Base-by-base conservation (phyloP, 2,797 vertebrate genomes). In the Syngnathus acus region DNA sequence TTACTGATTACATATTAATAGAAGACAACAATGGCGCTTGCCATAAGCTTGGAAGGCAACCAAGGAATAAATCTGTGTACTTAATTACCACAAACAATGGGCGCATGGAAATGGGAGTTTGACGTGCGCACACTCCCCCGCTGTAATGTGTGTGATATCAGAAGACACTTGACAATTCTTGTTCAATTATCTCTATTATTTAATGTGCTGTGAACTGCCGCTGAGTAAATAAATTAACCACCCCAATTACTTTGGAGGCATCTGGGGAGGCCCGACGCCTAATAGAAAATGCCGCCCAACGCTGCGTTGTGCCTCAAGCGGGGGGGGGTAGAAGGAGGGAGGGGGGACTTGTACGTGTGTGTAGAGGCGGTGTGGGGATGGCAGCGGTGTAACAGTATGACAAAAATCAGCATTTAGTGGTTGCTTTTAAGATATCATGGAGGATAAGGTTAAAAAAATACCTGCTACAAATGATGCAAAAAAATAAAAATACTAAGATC, bases 1-100 rank as follows among this genome's bases (percentile, higher is more conserved):
- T 98, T 98, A 96, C 97, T 98, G 97, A 98, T 99, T 99, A 98
- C 97, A 98, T 98, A 99, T 99, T 99, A 99, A 99, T 98, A 96
- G 94, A 98, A 94, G 94, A 98, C 96, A 99, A 99, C 96, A 99
- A 98, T 98, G 94, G 95, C 90, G 94, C 94, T 93, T 94, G 94
- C 95, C 94, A 98, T 98, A 98, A 97, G 96, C 96, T 98, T 98
- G 96, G 97, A 99, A 98, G 95, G 95, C 96, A 95, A 98, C 90
- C 90, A 91, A 92, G 91, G 91, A 92, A 91, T 91, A 91, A 91
- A 98, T 98, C 96, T 96, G 95, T 98, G 96, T 98, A 98, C 96
- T 98, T 98, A 98, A 98, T 98, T 98, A 98, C 96, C 96, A 98
- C 98, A 99, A 99, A 99, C 97, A 99, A 99, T 98, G 96, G 96